Evolutionary conservation across 2,113 vertebrate genomes (phyloP).

Genomic region (Peromyscus maniculatus): DNA sequence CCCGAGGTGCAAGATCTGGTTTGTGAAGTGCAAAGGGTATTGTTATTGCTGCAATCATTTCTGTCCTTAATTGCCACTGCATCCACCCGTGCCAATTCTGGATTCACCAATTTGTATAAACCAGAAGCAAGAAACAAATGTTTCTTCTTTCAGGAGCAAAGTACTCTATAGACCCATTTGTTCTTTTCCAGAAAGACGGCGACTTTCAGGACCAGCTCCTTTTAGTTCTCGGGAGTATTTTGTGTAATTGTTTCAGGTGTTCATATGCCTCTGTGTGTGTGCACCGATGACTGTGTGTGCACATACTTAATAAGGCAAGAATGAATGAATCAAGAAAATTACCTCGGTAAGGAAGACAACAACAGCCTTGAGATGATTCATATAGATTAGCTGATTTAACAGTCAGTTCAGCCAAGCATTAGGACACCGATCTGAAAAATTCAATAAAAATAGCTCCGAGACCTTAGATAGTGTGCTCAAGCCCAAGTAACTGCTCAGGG

Average conservation of each 20-base stretch:
- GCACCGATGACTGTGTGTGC: neutral
- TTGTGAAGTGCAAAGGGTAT: neutral
- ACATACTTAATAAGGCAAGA: neutral
- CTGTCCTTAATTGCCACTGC: neutral
- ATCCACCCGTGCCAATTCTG: neutral
- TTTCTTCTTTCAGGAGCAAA: neutral
- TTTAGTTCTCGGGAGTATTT: neutral
- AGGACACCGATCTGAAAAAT: neutral
- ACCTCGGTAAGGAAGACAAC: neutral
- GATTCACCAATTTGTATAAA: neutral
- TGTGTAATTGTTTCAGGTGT: neutral
- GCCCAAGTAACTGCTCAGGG: neutral
- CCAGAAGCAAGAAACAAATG: conserved; percentile 30
- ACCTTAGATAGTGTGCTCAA: neutral
- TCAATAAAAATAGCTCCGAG: neutral
- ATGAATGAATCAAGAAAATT: neutral
- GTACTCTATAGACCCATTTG: neutral
- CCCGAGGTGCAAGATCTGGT: neutral
- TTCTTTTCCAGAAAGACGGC: conserved; percentile 29
- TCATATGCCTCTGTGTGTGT: neutral
- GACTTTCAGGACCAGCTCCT: neutral
- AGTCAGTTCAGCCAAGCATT: neutral
- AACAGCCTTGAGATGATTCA: neutral
- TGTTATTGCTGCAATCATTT: neutral
- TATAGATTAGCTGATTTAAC: conserved; percentile 44